Conservation (phyloP, 2,888 invertebrate genomes). For the Aleiodes alternator region DNA sequence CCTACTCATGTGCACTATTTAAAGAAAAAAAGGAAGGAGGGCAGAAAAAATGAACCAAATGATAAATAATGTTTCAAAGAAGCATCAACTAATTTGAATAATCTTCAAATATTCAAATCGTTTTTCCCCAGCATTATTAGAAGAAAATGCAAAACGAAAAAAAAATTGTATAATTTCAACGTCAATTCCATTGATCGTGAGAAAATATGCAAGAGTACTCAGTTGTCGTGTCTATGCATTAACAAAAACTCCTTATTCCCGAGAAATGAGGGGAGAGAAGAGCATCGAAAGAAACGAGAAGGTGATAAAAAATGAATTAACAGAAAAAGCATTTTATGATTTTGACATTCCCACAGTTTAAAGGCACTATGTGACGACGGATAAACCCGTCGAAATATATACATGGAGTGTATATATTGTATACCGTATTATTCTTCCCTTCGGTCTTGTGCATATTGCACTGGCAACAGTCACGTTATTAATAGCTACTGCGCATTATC, state of each 20-base stretch:
- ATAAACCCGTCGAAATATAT: conserved; percentile 44
- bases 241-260: conserved; percentile 4
- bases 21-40: too few relatives aligned
- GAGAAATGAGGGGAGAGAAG: neutral
- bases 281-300: neutral
- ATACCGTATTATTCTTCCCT: conserved; percentile 30
- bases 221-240: conserved; percentile 1
- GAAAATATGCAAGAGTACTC: too few relatives aligned
- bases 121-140: neutral
- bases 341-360: conserved; percentile 36
- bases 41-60: too few relatives aligned
- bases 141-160: neutral
- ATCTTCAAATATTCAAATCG: neutral
- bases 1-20: too few relatives aligned
- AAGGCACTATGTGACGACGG: conserved; percentile 32
- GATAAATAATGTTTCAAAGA: neutral
- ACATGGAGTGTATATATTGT: conserved; percentile 28
- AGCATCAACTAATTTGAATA: neutral
- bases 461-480: conserved; percentile 64
- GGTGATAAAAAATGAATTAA: neutral
- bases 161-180: too few relatives aligned
- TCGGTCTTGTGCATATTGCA: conserved; percentile 42
- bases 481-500: conserved; percentile 72
- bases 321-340: conserved; percentile 20
- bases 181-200: neutral